Evolutionary conservation across 2,888 invertebrate species (phyloP).

Genomic region (Cheilosia grossa): DNA sequence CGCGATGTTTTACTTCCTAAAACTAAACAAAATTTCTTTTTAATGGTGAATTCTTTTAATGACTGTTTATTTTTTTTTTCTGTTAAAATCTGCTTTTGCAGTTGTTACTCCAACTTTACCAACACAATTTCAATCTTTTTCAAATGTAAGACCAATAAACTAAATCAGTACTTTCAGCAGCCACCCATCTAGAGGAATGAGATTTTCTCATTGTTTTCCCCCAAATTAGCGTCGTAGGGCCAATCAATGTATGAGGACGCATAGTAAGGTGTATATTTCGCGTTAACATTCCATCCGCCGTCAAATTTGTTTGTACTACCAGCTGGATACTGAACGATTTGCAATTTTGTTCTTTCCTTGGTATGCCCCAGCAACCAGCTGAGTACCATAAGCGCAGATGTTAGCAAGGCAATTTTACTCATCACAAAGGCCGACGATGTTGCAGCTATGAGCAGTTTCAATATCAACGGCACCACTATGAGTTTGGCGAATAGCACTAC

Average conservation of each 20-base stretch:
- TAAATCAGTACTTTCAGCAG: not conserved
- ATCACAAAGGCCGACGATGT: slow-evolving; percentile 84
- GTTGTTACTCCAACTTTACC: too few species aligned
- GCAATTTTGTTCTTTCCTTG: slow-evolving; percentile 48
- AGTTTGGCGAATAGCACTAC: slow-evolving; percentile 87
- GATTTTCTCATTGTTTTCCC: slow-evolving; percentile 36
- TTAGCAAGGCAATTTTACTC: slow-evolving; percentile 81
- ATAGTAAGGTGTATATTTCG: slow-evolving; percentile 32
- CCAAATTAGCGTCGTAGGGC: slow-evolving; percentile 21
- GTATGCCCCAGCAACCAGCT: slow-evolving; percentile 78
- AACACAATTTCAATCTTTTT: too few species aligned
- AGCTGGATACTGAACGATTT: slow-evolving; percentile 61
- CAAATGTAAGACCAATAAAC: too few species aligned
- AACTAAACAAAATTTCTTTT: too few species aligned
- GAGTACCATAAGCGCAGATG: slow-evolving; percentile 79
- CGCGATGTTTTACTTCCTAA: too few species aligned
- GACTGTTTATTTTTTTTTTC: too few species aligned
- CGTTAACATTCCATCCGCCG: slow-evolving; percentile 60
- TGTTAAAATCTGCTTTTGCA: too few species aligned
- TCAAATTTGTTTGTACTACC: slow-evolving; percentile 9
- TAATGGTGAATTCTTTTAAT: too few species aligned
- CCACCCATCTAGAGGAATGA: slow-evolving; percentile 36
- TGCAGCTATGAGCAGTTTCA: slow-evolving; percentile 88
- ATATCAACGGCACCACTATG: slow-evolving; percentile 87
- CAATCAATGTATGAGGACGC: slow-evolving; percentile 37